These are phyloP conservation scores for Oophaga pumilio DNA, from an alignment of 2,113 vertebrate species.

Conservation along the genomic window DNA sequence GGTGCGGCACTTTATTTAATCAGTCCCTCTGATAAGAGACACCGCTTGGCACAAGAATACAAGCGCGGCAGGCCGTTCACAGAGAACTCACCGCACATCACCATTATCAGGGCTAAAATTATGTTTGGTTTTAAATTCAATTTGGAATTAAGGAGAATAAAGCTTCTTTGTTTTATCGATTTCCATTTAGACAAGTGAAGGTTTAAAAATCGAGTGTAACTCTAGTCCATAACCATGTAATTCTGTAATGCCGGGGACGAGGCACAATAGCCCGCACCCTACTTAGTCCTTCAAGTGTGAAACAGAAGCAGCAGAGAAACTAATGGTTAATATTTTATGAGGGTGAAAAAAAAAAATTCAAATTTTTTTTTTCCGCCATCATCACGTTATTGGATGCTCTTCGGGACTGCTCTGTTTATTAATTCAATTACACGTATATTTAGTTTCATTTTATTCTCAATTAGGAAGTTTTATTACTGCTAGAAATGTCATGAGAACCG, in stretches of 20 bases:
- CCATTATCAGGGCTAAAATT: conserved; percentile 31
- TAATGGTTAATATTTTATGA: conserved; percentile 1
- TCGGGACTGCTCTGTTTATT: not conserved
- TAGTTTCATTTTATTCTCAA: conserved; percentile 2
- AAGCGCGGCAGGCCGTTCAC: not conserved
- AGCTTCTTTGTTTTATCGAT: conserved; percentile 45
- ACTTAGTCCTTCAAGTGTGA: not conserved
- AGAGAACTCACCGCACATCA: not conserved
- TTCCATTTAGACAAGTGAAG: conserved; percentile 3
- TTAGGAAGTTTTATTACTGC: conserved; percentile 4
- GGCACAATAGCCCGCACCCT: not conserved
- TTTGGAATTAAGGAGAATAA: conserved; percentile 28
- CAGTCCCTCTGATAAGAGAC: conserved; percentile 10
- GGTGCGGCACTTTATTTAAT: not conserved
- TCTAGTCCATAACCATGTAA: not conserved
- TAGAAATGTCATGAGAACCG: conserved; percentile 15
- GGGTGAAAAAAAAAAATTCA: not conserved
- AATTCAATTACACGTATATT: conserved; percentile 13
- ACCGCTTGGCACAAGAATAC: not conserved
- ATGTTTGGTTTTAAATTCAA: conserved; percentile 53
- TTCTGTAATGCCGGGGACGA: not conserved
- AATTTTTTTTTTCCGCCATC: not conserved
- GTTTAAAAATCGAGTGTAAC: conserved; percentile 1
- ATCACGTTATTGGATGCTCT: not conserved
- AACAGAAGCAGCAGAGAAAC: not conserved